Evolutionary conservation across 1,140 invertebrate genomes (phyloP), one percentile per base, ranked within the genome.

Genomic region (Proales similis): DNA sequence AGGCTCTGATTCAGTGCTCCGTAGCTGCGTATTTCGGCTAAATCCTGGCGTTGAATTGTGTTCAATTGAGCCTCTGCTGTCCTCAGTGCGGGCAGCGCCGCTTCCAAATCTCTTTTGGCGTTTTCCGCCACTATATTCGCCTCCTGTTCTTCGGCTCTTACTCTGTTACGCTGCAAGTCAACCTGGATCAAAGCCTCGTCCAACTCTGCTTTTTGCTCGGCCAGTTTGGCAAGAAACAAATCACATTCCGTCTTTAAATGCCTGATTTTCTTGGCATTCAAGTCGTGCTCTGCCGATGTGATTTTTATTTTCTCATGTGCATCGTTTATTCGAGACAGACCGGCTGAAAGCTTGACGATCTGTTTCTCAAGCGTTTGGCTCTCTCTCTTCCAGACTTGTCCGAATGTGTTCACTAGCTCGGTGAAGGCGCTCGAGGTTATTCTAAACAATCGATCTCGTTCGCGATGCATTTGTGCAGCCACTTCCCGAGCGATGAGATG

Each of bases 11-110:
- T 87, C 1, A 87, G 87, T 67, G 82, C 82, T 0, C 82, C 82
- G 74, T 89, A 90, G 0, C 86, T 88, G 72, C 86, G 87, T 60
- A 91, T 85, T 78, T 90, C 87, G 38, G 83, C 82, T 32, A 90
- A 82, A 71, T 90, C 87, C 62, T 87, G 88, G 73, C 90, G 90
- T 70, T 86, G 89, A 20, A 90, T 72, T 6, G 86, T 79, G 67
- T 88, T 84, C 61, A 88, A 71, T 43, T 86, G 85, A 82, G 81
- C 81, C 64, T 86, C 82, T 33, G 87, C 87, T 70, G 87, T 86
- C 43, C 88, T 81, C 1, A 90, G 72, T 4, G 86, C 85, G 1
- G 87, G 88, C 77, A 89, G 81, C n/a, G 86, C 86, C 67, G 82
- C 81, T 65, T 84, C 82, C 14, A 90, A 75, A 77, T 90, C 87